Evolutionary conservation across 2,113 vertebrate genomes (phyloP).

Genomic region (Siniperca chuatsi): DNA sequence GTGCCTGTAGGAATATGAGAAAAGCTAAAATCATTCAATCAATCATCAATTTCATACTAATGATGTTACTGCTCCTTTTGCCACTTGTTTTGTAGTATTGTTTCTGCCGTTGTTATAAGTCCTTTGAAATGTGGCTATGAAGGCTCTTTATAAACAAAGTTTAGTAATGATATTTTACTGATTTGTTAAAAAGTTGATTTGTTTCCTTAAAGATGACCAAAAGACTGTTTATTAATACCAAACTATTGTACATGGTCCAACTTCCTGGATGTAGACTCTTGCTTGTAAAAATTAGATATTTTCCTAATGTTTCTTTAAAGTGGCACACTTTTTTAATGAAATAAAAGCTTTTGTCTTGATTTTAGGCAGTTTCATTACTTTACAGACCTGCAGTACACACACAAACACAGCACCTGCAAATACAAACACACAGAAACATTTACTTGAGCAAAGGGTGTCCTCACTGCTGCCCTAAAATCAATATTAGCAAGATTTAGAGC

Average conservation of each 20-base stretch:
- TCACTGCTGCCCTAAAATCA: conserved; percentile 42
- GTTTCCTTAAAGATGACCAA: conserved; percentile 23
- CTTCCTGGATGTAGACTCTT: conserved; percentile 25
- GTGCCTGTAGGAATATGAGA: conserved; percentile 70
- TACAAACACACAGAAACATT: conserved; percentile 34
- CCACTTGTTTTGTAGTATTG: conserved; percentile 51
- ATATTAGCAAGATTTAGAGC: conserved; percentile 61
- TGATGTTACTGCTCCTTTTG: conserved; percentile 41
- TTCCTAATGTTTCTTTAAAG: conserved; percentile 54
- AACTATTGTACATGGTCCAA: conserved; percentile 18
- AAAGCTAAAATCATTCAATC: conserved; percentile 19
- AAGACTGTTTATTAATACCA: conserved; percentile 30
- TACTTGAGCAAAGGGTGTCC: conserved; percentile 9
- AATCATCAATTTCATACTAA: conserved; percentile 54
- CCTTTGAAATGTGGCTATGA: conserved; percentile 40
- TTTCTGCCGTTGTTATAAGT: conserved; percentile 29
- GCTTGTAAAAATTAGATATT: conserved; percentile 41
- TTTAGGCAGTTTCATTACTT: conserved; percentile 24
- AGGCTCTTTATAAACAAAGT: conserved; percentile 43
- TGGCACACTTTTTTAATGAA: conserved; percentile 40
- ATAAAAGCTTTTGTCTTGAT: conserved; percentile 50
- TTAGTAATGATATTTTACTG: conserved; percentile 32
- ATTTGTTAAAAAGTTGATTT: conserved; percentile 25
- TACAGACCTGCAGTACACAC: background rate
- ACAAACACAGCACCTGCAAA: background rate